Conservation (phyloP, 2,113 vertebrate species). For the Oncorhynchus mykiss region DNA sequence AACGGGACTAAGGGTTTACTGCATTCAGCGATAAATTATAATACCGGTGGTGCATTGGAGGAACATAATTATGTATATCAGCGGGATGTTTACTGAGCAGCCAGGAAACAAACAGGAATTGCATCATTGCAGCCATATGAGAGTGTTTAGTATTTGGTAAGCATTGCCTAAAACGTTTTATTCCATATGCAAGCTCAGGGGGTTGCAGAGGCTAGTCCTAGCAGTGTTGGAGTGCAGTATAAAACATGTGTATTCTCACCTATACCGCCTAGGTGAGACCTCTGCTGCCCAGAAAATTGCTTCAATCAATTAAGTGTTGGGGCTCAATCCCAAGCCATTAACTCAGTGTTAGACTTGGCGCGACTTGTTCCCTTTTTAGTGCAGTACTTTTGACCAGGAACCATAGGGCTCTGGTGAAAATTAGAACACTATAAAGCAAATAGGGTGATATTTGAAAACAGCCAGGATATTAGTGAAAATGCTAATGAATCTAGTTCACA, state of each 20-base stretch:
- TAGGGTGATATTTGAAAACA: no score
- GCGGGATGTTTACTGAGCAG: conserved; percentile 45
- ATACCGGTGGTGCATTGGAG: conserved; percentile 58
- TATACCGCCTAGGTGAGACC: conserved; percentile 48
- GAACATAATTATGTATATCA: conserved; percentile 62
- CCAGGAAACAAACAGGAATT: conserved; percentile 41
- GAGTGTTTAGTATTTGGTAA: conserved; percentile 5
- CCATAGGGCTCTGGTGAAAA: no score
- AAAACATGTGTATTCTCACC: conserved; percentile 43
- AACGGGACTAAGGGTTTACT: conserved; percentile 64
- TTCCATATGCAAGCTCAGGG: conserved; percentile 15
- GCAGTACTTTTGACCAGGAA: no score
- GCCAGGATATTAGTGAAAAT: no score
- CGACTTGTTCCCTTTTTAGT: no score
- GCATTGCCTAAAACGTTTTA: conserved; percentile 16
- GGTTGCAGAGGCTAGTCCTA: conserved; percentile 33
- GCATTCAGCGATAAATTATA: conserved; percentile 61
- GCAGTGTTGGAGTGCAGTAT: conserved; percentile 36
- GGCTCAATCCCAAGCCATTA: conserved; percentile 8
- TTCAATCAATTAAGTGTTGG: conserved; percentile 64
- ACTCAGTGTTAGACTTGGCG: no score
- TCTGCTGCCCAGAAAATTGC: conserved; percentile 62
- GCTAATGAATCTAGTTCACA: no score
- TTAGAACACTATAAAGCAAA: no score
- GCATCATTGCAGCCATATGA: conserved; percentile 3